Evolutionary conservation across 2,888 invertebrate genomes (phyloP).

Genomic region (Muschampia plurimacula): DNA sequence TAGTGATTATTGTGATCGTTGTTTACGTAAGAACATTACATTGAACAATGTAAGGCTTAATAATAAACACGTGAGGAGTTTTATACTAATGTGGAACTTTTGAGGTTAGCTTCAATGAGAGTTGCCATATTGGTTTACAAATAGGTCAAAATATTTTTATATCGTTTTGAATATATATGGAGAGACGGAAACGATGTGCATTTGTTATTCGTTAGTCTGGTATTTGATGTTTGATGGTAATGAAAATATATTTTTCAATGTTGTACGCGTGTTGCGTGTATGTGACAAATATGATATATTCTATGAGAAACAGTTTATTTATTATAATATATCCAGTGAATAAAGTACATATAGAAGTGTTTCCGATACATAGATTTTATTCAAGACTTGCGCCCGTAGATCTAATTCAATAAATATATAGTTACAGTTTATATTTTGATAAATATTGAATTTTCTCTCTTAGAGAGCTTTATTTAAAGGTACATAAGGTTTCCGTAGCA

Average conservation of each 20-base stretch:
- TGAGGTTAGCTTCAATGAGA: slow-evolving; percentile 46
- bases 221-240: slow-evolving; percentile 52
- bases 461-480: slow-evolving; percentile 32
- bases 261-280: slow-evolving; percentile 49
- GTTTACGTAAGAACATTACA: slow-evolving; percentile 11
- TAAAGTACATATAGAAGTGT: slow-evolving; percentile 46
- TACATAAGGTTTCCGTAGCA: slow-evolving; percentile 8
- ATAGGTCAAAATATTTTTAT: slow-evolving; percentile 48
- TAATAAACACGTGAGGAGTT: slow-evolving; percentile 10
- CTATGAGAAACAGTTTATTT: slow-evolving; percentile 56
- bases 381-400: slow-evolving; percentile 46
- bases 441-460: slow-evolving; percentile 50
- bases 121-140: slow-evolving; percentile 71
- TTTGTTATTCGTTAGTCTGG: slow-evolving; percentile 61
- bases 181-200: slow-evolving; percentile 68
- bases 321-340: slow-evolving; percentile 54
- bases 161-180: slow-evolving; percentile 55
- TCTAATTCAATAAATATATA: slow-evolving; percentile 40
- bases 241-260: slow-evolving; percentile 62
- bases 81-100: slow-evolving; percentile 37
- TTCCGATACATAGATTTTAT: slow-evolving; percentile 53
- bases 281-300: slow-evolving; percentile 45
- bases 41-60: slow-evolving; percentile 24
- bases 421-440: slow-evolving; percentile 52
- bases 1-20: slow-evolving; percentile 52